Conservation (phyloP, 2,797 vertebrate species). For the Scolopax rusticola region DNA sequence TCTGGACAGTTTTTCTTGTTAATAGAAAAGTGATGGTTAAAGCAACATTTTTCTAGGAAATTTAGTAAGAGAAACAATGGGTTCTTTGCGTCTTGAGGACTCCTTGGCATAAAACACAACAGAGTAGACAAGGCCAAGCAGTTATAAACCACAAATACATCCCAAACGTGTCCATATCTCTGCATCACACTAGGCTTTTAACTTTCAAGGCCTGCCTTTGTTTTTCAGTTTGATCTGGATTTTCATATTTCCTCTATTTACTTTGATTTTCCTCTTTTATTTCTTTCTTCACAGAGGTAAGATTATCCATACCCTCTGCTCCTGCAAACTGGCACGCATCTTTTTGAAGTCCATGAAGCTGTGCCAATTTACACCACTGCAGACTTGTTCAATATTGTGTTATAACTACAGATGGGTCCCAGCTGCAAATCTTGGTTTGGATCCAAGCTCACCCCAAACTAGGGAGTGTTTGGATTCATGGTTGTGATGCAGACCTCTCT, state of each 20-base stretch:
- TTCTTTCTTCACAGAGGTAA: not conserved
- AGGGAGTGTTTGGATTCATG: constrained; percentile 1
- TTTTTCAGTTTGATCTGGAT: not conserved
- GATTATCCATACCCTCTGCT: constrained; percentile 1
- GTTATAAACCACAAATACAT: not conserved
- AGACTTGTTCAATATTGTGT: constrained; percentile 19
- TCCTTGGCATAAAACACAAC: not conserved
- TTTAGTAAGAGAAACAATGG: not conserved
- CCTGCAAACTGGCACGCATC: not conserved
- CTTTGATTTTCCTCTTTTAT: constrained; percentile 21
- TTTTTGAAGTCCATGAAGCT: constrained; percentile 19
- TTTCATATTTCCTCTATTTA: constrained; percentile 26
- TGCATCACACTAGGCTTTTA: not conserved
- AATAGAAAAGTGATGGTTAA: not conserved
- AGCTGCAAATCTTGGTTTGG: constrained; percentile 39
- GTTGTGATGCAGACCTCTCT: not conserved
- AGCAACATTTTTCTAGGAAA: not conserved
- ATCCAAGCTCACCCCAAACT: constrained; percentile 46
- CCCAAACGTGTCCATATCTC: not conserved
- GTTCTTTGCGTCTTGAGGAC: not conserved
- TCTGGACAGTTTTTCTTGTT: not conserved
- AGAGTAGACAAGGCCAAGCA: not conserved
- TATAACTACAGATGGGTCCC: constrained; percentile 49
- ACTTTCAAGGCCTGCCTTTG: not conserved
- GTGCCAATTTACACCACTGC: constrained; percentile 42